Evolutionary conservation across 2,888 invertebrate species (phyloP), one percentile per base, ranked within the genome.

Genomic region (Oasisia sp.): DNA sequence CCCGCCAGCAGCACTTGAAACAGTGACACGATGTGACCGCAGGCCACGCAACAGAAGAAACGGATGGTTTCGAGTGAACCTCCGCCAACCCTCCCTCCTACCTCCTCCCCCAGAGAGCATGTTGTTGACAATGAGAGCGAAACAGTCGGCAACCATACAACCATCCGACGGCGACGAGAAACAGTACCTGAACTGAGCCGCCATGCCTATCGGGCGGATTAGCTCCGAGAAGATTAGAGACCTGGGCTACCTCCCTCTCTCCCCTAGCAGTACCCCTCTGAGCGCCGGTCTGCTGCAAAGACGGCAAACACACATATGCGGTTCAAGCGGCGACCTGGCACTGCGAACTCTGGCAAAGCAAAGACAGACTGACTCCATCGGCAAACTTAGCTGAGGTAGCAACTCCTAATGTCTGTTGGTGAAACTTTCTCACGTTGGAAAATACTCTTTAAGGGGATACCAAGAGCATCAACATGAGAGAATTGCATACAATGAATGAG

Each of bases 141-240:
- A 74, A 74, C 74, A 74, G 74, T 74, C 74, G 74, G 74, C 27
- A 27, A 19, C 19, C 74, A 74, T 74, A 74, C 74, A 27, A 74
- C 74, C 74, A 27, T 74, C 1, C 74, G 74, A 74, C 74, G 74
- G 74, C 74, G 74, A 74, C 74, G 74, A 74, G 74, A 74, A 74
- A 92, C 58, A 89, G 91, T 96, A 98, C 98, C 98, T 99, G 99
- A 95, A 99, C 99, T 96, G 99, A 99, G 97, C 99, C 99, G 97
- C 99, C 99, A 93, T 96, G 97, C 97, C 99, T 97, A 97, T 99
- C 99, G 95, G 99, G 98, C 95, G 99, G 92, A n/a, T 92, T 94
- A 32, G 93, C 91, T 58, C 94, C 93, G 50, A 94, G 93, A 90
- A 94, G 93, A 89, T 94, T 93, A 74, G 91, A 92, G 89, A 92